phyloP scores from a whole-genome alignment of 2,888 invertebrate genomes.

The Steinernema scapterisci region DNA sequence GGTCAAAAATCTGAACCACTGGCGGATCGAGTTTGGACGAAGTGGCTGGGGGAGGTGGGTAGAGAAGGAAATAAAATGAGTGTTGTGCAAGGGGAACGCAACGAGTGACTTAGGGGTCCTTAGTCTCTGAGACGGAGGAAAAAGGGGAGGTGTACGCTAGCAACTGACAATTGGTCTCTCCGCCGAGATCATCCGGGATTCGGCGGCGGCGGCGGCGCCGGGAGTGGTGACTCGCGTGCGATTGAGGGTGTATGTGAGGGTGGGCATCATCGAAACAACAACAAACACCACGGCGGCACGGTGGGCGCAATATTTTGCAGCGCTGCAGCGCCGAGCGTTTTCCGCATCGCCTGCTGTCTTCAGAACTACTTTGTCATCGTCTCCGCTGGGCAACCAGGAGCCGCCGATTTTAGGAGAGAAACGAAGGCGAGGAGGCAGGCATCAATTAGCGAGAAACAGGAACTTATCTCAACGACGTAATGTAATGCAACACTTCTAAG shows the following conservation, averaged over 20 bases:
- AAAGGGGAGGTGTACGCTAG: constrained; percentile 30
- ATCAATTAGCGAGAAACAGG: background rate
- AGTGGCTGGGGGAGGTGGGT: background rate
- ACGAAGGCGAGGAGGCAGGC: background rate
- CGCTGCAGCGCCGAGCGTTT: constrained; percentile 11
- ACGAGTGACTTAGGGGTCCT: background rate
- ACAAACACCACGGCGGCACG: constrained; percentile 28
- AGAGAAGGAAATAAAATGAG: background rate
- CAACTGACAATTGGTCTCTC: constrained; percentile 30
- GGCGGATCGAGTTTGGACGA: background rate
- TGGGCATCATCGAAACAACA: constrained; percentile 27
- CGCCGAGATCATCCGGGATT: constrained; percentile 27
- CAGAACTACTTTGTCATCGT: constrained; percentile 16
- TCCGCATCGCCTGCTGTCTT: background rate
- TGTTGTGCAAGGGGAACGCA: constrained; percentile 13
- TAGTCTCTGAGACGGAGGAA: background rate
- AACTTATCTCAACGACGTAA: background rate
- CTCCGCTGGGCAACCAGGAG: background rate
- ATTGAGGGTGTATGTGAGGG: constrained; percentile 20
- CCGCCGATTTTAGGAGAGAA: background rate
- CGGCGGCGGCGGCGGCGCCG: background rate
- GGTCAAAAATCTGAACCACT: too few species aligned
- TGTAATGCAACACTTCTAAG: background rate
- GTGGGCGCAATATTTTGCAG: constrained; percentile 26
- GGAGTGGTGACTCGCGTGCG: background rate